phyloP scores from a whole-genome alignment of 2,888 invertebrate species.

The Drosophila prolongata region DNA sequence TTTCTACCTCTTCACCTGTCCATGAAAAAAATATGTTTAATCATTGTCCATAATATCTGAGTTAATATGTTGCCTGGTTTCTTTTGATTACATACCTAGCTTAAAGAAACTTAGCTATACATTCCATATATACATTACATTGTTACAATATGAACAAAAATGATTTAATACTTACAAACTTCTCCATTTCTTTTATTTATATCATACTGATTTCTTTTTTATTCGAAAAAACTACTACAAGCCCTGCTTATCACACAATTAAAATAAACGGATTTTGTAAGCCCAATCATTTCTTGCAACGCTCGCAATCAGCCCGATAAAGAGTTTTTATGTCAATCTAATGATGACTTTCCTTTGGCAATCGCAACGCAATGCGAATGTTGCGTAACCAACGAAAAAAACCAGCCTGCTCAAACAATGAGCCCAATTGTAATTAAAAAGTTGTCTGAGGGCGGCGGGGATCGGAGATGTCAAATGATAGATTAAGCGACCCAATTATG shows the following conservation, averaged over 20 bases:
- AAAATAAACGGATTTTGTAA: constrained; percentile 5
- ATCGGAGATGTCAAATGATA: constrained; percentile 61
- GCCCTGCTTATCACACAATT: background rate
- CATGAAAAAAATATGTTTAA: constrained; percentile 7
- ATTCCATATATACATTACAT: too few relatives aligned
- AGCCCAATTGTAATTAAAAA: constrained; percentile 68
- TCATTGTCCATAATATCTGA: background rate
- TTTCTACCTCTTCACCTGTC: constrained; percentile 32
- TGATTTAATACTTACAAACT: background rate
- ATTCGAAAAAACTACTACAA: constrained; percentile 3
- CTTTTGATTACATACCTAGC: too few relatives aligned
- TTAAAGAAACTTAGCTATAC: too few relatives aligned
- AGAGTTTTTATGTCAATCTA: constrained; percentile 61
- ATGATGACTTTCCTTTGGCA: constrained; percentile 62
- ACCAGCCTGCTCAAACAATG: constrained; percentile 47
- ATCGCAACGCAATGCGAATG: constrained; percentile 45
- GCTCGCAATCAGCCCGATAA: constrained; percentile 27
- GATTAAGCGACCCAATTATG: constrained; percentile 63
- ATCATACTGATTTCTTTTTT: background rate
- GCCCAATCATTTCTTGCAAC: constrained; percentile 1
- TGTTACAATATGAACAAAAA: too few relatives aligned
- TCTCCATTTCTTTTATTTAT: background rate
- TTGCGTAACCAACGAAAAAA: constrained; percentile 49
- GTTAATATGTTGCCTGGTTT: background rate
- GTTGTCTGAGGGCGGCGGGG: constrained; percentile 38